A percentile compares a stretch with the other conserved stretches of the same genome.
These are phyloP conservation scores for Thecocarcelia acutangulata DNA, from an alignment of 2,888 invertebrate genomes.

Conservation along the genomic window DNA sequence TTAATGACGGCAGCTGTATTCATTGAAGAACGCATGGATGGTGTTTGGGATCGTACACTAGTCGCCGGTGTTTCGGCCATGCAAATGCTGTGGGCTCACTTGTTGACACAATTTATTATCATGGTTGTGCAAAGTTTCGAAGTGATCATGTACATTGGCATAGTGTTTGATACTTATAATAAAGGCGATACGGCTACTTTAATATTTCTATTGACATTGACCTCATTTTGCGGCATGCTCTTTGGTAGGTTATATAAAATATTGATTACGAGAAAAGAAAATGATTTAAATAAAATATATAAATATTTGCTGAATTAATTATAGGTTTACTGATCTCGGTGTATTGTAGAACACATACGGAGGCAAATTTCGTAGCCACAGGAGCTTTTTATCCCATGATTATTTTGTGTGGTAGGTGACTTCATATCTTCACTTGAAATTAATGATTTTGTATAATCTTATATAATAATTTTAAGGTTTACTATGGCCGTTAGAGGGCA, in stretches of 20 bases:
- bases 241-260: constrained; percentile 85
- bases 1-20: constrained; percentile 91
- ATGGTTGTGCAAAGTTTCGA: constrained; percentile 87
- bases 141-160: constrained; percentile 80
- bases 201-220: constrained; percentile 85
- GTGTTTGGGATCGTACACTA: constrained; percentile 92
- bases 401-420: constrained; percentile 89
- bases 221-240: constrained; percentile 92
- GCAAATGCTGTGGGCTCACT: constrained; percentile 91
- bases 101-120: constrained; percentile 88
- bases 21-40: constrained; percentile 90
- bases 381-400: constrained; percentile 96
- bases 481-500: constrained; percentile 87
- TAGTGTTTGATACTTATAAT: constrained; percentile 81
- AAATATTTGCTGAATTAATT: constrained; percentile 4
- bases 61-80: constrained; percentile 91
- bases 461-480: constrained; percentile 81
- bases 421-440: not conserved
- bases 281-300: not conserved
- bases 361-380: constrained; percentile 91
- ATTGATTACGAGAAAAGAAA: not conserved
- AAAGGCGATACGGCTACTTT: constrained; percentile 82
- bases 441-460: not conserved
- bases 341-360: constrained; percentile 88
- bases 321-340: constrained; percentile 91